Percentiles rank a stretch among this genome's conserved stretches.
Evolutionary conservation across 1,140 invertebrate species (phyloP).

Genomic region (Acromyrmex heyeri): DNA sequence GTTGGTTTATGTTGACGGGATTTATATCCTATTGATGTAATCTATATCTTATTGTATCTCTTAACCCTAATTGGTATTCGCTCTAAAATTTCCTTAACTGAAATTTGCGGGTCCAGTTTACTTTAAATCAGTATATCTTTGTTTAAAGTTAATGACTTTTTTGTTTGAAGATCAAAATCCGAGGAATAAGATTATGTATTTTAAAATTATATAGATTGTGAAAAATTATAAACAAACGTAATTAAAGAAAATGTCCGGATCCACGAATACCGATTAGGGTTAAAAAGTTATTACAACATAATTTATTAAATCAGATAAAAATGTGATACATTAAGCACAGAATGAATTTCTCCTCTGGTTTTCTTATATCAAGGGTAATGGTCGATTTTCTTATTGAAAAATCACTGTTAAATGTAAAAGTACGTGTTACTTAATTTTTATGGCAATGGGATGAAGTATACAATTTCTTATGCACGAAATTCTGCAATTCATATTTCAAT

Average conservation of each 20-base stretch:
- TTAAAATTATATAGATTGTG: too few species aligned
- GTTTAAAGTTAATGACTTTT: too few species aligned
- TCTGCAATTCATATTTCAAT: conserved; percentile 38
- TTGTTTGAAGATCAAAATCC: too few species aligned
- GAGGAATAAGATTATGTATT: too few species aligned
- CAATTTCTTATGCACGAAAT: conserved; percentile 63
- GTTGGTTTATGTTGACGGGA: conserved; percentile 11
- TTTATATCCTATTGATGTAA: not conserved
- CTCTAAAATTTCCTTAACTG: too few species aligned
- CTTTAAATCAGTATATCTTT: too few species aligned
- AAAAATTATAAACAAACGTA: too few species aligned
- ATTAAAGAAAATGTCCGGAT: too few species aligned
- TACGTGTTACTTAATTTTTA: conserved; percentile 54
- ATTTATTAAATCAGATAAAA: conserved; percentile 34
- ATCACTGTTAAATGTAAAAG: conserved; percentile 50
- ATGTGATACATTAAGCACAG: not conserved
- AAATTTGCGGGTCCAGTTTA: too few species aligned
- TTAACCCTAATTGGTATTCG: not conserved
- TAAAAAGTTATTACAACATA: not conserved
- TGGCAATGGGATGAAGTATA: conserved; percentile 47
- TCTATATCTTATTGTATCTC: conserved; percentile 13
- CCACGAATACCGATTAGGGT: too few species aligned
- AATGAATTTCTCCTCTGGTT: conserved; percentile 79
- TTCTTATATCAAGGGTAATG: conserved; percentile 69
- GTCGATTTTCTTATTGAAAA: conserved; percentile 58